Percentiles rank a stretch among this genome's conserved stretches.
These are phyloP conservation scores for Lepus europaeus DNA, from an alignment of 2,113 vertebrate species.

Conservation along the genomic window DNA sequence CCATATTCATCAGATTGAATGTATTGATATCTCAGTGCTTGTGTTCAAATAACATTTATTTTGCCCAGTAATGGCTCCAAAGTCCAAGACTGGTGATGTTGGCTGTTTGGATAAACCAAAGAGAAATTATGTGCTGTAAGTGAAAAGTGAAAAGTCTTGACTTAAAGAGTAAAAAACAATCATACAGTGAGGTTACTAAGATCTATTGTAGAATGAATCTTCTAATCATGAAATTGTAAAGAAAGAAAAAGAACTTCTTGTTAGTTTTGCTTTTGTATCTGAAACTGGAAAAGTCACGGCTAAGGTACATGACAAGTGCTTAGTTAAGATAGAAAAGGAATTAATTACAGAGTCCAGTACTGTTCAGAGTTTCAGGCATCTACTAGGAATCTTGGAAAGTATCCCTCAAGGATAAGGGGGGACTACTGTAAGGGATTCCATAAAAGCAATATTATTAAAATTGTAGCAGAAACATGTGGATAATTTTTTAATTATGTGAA, in stretches of 20 bases:
- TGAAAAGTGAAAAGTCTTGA: neutral
- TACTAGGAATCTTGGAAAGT: neutral
- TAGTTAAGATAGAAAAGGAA: neutral
- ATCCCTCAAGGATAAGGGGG: neutral
- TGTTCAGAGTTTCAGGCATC: neutral
- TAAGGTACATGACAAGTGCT: neutral
- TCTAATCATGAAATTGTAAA: neutral
- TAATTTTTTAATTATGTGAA: conserved; percentile 6
- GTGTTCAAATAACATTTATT: neutral
- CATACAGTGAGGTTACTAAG: neutral
- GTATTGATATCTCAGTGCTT: neutral
- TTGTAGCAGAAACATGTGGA: conserved; percentile 3
- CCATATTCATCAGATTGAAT: neutral
- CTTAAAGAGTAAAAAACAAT: neutral
- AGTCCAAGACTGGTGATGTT: neutral
- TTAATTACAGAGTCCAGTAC: neutral
- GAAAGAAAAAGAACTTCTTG: neutral
- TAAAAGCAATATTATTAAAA: too few relatives aligned
- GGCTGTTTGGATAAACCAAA: neutral
- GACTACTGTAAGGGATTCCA: neutral
- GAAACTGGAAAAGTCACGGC: neutral
- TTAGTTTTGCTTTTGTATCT: neutral
- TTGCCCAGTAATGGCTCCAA: neutral
- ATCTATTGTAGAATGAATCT: neutral
- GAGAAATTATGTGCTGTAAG: neutral